Base-by-base conservation (phyloP, 2,888 invertebrate genomes). In the Phytoseiulus persimilis region DNA sequence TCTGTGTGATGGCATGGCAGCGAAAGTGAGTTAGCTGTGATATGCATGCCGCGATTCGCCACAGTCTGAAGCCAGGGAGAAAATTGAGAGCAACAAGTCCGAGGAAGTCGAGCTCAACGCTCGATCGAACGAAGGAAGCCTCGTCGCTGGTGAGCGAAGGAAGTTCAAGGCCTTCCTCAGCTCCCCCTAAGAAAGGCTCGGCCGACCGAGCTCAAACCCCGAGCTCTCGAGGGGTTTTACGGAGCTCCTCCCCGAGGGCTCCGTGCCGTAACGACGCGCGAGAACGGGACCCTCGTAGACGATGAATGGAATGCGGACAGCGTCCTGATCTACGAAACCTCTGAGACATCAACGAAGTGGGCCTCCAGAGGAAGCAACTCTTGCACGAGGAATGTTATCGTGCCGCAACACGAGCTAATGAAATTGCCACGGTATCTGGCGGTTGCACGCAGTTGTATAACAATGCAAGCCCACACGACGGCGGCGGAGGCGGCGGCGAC, bases 361-460 rank as follows among this genome's bases (percentile, higher is more conserved):
- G 11, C 18, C 65, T 65, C 65, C 28, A 28, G 65, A 65, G 65
- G 65, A 65, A 65, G 65, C 65, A 65, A 65, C 65, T 65, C 65
- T 65, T 65, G 65, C 65, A 65, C 65, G 65, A 65, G 28, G 65
- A 65, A 65, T 65, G 65, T 65, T 65, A 65, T 65, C 65, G 65
- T 65, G 65, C 65, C 65, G 65, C 65, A 65, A 65, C 65, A 65
- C 65, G 65, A 65, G 65, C 65, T 65, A 65, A 65, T 65, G 65
- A 65, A 65, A 65, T 65, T 65, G 65, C 65, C 65, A 65, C 65
- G 65, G 65, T 65, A 65, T 65, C 65, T 65, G 65, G 65, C 18
- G 65, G 65, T 65, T 65, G 65, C 65, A 65, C 65, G 65, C 65
- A 65, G 65, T 65, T 65, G 65, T 65, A 65, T 65, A 65, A 65